These are phyloP conservation scores for Aptenodytes forsteri DNA, from an alignment of 2,113 vertebrate species.

Conservation along the genomic window DNA sequence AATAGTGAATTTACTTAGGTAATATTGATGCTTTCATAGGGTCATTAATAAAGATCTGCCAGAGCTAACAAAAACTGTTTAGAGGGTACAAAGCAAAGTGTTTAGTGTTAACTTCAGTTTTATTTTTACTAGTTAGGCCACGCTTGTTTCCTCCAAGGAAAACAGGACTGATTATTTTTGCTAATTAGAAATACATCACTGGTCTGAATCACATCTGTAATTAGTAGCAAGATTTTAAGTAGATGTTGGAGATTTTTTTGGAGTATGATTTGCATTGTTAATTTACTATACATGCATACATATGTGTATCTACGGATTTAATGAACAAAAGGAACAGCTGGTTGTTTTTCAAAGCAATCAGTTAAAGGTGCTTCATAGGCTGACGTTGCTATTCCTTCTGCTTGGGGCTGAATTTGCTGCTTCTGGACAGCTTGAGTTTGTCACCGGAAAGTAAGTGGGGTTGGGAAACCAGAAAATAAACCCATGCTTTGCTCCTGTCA, in stretches of 20 bases:
- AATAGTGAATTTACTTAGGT: conserved; percentile 45
- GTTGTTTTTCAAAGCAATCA: not conserved
- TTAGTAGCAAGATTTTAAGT: conserved; percentile 30
- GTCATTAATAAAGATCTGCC: conserved; percentile 44
- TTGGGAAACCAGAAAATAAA: conserved; percentile 12
- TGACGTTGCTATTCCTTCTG: not conserved
- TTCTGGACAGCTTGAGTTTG: not conserved
- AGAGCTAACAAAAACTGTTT: conserved; percentile 7
- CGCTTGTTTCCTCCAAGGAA: conserved; percentile 10
- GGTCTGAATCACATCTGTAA: conserved; percentile 31
- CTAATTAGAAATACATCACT: conserved; percentile 55
- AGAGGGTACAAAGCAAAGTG: not conserved
- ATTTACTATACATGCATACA: not conserved
- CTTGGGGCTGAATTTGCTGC: not conserved
- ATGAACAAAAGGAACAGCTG: conserved; percentile 4
- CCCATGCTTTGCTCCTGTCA: not conserved
- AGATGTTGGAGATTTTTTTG: not conserved
- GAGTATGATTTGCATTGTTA: conserved; percentile 12
- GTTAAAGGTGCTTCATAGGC: not conserved
- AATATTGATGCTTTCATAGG: conserved; percentile 21
- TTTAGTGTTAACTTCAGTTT: not conserved
- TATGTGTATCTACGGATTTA: not conserved
- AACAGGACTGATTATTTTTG: conserved; percentile 55
- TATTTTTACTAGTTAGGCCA: not conserved
- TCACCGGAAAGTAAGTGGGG: not conserved